These are phyloP conservation scores for Rhipidura dahli DNA, from an alignment of 2,113 vertebrate species.

Conservation along the genomic window DNA sequence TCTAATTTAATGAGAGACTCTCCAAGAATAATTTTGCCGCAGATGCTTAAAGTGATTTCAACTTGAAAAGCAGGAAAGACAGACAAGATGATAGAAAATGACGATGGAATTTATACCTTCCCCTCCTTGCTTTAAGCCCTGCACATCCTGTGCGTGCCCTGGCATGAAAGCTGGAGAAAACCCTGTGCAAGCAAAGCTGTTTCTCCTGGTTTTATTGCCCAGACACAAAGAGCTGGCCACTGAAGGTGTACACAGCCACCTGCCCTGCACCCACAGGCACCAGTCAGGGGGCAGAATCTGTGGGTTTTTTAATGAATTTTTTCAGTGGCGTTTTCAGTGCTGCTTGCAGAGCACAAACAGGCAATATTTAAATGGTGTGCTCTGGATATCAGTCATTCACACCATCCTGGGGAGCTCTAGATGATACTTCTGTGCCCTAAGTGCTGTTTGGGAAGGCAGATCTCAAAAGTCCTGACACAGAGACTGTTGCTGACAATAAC, in stretches of 20 bases:
- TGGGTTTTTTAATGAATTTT: not conserved
- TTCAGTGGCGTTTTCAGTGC: not conserved
- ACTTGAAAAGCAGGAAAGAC: conserved; percentile 33
- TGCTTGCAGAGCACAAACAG: not conserved
- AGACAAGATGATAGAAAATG: conserved; percentile 42
- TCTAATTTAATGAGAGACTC: conserved; percentile 39
- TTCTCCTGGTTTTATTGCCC: not conserved
- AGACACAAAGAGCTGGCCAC: not conserved
- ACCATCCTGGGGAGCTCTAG: not conserved
- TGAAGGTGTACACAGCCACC: not conserved
- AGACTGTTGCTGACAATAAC: not conserved
- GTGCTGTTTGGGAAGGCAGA: not conserved
- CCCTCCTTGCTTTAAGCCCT: not conserved
- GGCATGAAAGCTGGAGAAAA: not conserved
- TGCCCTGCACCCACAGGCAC: not conserved
- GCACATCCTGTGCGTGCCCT: not conserved
- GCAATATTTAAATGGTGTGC: not conserved
- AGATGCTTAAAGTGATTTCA: conserved; percentile 40
- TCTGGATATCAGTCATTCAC: not conserved
- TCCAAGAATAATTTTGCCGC: conserved; percentile 44
- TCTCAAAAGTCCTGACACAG: not conserved
- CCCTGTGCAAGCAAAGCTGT: not conserved
- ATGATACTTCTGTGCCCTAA: not conserved
- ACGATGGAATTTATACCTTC: conserved; percentile 5
- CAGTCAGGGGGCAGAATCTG: not conserved